phyloP scores from a whole-genome alignment of 2,113 vertebrate species.

The Dascyllus trimaculatus region DNA sequence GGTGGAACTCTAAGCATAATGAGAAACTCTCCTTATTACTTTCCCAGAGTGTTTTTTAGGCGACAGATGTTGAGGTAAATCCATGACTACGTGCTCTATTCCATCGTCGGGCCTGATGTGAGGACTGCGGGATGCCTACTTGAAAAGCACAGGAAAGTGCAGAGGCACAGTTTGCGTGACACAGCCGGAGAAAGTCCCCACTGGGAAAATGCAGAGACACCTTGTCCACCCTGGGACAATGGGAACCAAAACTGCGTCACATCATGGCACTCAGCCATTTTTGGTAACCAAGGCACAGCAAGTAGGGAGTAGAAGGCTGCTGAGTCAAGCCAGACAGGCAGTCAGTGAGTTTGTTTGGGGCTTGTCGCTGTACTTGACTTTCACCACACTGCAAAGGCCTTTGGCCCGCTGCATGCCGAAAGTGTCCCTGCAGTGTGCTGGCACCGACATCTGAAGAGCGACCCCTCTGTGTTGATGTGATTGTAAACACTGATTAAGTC shows the following conservation, averaged over 20 bases:
- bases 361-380: neutral
- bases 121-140: neutral
- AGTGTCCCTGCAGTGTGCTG: slow-evolving; percentile 38
- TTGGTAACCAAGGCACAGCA: slow-evolving; percentile 10
- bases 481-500: slow-evolving; percentile 45
- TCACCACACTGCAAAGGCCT: neutral
- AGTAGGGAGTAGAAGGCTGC: slow-evolving; percentile 19
- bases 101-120: slow-evolving; percentile 4
- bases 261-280: slow-evolving; percentile 52
- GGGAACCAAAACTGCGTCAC: slow-evolving; percentile 26
- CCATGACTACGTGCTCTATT: slow-evolving; percentile 1
- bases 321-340: slow-evolving; percentile 50
- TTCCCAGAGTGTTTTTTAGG: slow-evolving; percentile 32
- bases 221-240: slow-evolving; percentile 74
- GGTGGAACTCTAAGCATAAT: slow-evolving; percentile 9
- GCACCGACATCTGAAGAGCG: slow-evolving; percentile 46
- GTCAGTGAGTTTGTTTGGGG: neutral
- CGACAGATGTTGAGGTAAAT: neutral
- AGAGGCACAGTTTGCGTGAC: slow-evolving; percentile 21
- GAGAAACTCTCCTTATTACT: slow-evolving; percentile 15
- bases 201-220: slow-evolving; percentile 57
- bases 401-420: neutral
- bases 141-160: slow-evolving; percentile 45
- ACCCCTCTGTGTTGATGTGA: slow-evolving; percentile 33
- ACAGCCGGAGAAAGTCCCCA: neutral